phyloP scores from a whole-genome alignment of 1,140 invertebrate genomes.

The Drosophila sp. region DNA sequence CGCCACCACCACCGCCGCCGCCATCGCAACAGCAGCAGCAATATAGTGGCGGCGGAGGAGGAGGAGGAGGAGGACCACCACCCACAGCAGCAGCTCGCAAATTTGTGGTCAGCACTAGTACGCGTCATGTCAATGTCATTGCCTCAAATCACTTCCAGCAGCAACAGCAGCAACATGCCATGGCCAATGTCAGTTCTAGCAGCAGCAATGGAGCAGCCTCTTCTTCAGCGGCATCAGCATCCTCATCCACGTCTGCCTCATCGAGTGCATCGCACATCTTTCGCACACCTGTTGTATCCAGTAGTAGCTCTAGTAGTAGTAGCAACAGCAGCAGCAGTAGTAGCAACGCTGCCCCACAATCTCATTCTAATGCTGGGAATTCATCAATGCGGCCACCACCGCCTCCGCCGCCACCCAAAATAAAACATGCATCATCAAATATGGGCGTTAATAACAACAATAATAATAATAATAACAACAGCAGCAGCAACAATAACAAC shows the following conservation, averaged over 20 bases:
- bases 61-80: slow-evolving; percentile 28
- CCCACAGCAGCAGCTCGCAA: slow-evolving; percentile 70
- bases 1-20: slow-evolving; percentile 37
- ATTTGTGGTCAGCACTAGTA: slow-evolving; percentile 74
- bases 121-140: slow-evolving; percentile 73
- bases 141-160: slow-evolving; percentile 70
- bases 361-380: slow-evolving; percentile 38
- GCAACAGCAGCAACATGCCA: slow-evolving; percentile 58
- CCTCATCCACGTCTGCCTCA: slow-evolving; percentile 28
- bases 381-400: slow-evolving; percentile 85
- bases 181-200: slow-evolving; percentile 60
- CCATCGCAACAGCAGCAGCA: slow-evolving; percentile 51
- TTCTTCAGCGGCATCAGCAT: slow-evolving; percentile 27
- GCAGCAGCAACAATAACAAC: slow-evolving; percentile 13
- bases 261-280: slow-evolving; percentile 63
- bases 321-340: slow-evolving; percentile 43
- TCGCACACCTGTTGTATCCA: slow-evolving; percentile 80
- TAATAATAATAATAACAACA: slow-evolving; percentile 16
- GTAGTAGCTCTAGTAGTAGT: slow-evolving; percentile 64
- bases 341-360: slow-evolving; percentile 34
- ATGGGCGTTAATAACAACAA: slow-evolving; percentile 26
- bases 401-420: slow-evolving; percentile 85
- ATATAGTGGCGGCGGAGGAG: slow-evolving; percentile 4
- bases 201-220: slow-evolving; percentile 40
- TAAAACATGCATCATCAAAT: slow-evolving; percentile 69